phyloP scores from a whole-genome alignment of 1,140 invertebrate genomes.

The Pogonognathellus flavescens region DNA sequence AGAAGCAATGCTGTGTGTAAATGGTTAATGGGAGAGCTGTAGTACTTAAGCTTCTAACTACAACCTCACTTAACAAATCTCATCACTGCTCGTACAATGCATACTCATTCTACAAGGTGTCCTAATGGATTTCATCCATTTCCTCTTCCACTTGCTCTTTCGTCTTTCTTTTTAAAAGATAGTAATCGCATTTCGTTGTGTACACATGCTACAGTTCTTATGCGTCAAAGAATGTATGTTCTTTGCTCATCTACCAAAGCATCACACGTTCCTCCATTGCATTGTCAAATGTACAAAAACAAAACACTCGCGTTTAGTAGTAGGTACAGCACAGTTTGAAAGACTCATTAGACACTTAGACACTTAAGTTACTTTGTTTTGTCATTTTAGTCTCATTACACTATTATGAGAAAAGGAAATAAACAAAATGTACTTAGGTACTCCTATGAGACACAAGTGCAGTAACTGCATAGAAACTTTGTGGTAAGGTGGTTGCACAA shows the following conservation, averaged over 20 bases:
- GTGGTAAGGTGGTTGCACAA: too few relatives aligned
- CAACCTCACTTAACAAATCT: conserved; percentile 49
- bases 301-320: conserved; percentile 15
- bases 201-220: too few relatives aligned
- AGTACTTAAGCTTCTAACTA: conserved; percentile 40
- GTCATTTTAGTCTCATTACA: conserved; percentile 21
- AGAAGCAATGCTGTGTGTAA: conserved; percentile 35
- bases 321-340: conserved; percentile 27
- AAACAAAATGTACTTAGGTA: conserved; percentile 8
- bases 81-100: conserved; percentile 21
- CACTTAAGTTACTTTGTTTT: conserved; percentile 29
- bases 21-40: conserved; percentile 26
- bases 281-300: not conserved
- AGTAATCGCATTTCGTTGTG: not conserved
- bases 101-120: conserved; percentile 40
- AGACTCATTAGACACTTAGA: not conserved
- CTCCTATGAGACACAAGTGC: not conserved
- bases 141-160: conserved; percentile 17
- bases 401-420: not conserved
- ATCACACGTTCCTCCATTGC: not conserved
- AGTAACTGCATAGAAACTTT: too few relatives aligned
- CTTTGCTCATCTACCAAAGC: not conserved
- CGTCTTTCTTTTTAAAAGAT: conserved; percentile 41
- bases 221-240: too few relatives aligned
- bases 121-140: conserved; percentile 36